phyloP scores from a whole-genome alignment of 1,140 invertebrate species.

The Zophobas morio region DNA sequence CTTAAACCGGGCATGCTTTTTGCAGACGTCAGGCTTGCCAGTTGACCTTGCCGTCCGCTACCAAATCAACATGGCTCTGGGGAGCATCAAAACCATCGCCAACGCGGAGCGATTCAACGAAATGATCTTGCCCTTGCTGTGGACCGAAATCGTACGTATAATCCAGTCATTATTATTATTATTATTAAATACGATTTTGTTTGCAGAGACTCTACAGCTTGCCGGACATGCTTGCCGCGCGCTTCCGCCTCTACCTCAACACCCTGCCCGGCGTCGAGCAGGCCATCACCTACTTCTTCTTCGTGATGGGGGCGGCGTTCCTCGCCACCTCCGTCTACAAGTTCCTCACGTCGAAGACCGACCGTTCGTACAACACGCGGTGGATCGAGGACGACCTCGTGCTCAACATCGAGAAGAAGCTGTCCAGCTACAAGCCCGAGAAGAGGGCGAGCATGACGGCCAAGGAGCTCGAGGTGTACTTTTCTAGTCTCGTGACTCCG shows the following conservation, averaged over 20 bases:
- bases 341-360: conserved; percentile 49
- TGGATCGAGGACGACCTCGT: conserved; percentile 61
- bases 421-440: conserved; percentile 59
- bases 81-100: conserved; percentile 75
- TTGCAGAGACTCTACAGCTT: conserved; percentile 79
- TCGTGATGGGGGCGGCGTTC: conserved; percentile 71
- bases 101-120: conserved; percentile 76
- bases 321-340: conserved; percentile 67
- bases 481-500: conserved; percentile 61
- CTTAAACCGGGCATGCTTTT: background rate
- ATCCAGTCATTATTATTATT: background rate
- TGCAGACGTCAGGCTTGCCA: conserved; percentile 80
- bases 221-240: conserved; percentile 72
- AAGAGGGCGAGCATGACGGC: conserved; percentile 55
- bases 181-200: background rate
- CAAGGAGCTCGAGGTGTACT: conserved; percentile 64
- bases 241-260: conserved; percentile 81
- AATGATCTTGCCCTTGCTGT: conserved; percentile 81
- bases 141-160: conserved; percentile 86
- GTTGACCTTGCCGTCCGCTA: conserved; percentile 81
- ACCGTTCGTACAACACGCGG: conserved; percentile 37
- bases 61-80: conserved; percentile 88
- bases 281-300: conserved; percentile 72
- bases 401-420: conserved; percentile 58
- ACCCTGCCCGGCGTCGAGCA: conserved; percentile 75